These are phyloP conservation scores for Brachyptera putata DNA, from an alignment of 2,888 invertebrate genomes.

Conservation along the genomic window DNA sequence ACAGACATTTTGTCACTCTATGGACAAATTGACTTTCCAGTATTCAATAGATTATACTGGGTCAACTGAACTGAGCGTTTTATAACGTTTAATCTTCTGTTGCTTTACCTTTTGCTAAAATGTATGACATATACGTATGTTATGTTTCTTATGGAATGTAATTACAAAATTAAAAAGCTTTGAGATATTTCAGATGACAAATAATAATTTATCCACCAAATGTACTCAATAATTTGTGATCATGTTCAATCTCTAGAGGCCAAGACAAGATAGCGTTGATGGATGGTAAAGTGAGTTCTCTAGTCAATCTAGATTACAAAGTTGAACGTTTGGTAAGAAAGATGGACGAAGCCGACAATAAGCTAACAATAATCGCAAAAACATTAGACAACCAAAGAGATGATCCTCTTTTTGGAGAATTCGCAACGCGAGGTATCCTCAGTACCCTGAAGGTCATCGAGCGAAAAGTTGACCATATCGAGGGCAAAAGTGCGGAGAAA, in stretches of 20 bases:
- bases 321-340: constrained; percentile 45
- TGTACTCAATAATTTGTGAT: too few relatives aligned
- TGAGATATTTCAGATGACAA: too few relatives aligned
- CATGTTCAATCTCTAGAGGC: constrained; percentile 42
- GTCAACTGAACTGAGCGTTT: too few relatives aligned
- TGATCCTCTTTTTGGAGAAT: constrained; percentile 42
- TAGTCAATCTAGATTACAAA: constrained; percentile 44
- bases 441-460: constrained; percentile 44
- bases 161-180: too few relatives aligned
- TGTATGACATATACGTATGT: too few relatives aligned
- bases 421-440: constrained; percentile 44
- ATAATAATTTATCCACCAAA: too few relatives aligned
- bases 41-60: too few relatives aligned
- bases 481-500: constrained; percentile 25
- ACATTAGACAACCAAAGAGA: constrained; percentile 36
- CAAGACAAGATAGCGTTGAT: constrained; percentile 43
- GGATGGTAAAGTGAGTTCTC: constrained; percentile 41
- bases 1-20: too few relatives aligned
- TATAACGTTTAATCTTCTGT: too few relatives aligned
- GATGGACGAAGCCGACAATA: constrained; percentile 42
- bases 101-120: too few relatives aligned
- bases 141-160: too few relatives aligned
- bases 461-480: constrained; percentile 38
- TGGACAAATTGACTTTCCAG: too few relatives aligned
- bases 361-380: constrained; percentile 34